These are phyloP conservation scores for Thelaira solivaga DNA, from an alignment of 2,888 invertebrate genomes.

Conservation along the genomic window DNA sequence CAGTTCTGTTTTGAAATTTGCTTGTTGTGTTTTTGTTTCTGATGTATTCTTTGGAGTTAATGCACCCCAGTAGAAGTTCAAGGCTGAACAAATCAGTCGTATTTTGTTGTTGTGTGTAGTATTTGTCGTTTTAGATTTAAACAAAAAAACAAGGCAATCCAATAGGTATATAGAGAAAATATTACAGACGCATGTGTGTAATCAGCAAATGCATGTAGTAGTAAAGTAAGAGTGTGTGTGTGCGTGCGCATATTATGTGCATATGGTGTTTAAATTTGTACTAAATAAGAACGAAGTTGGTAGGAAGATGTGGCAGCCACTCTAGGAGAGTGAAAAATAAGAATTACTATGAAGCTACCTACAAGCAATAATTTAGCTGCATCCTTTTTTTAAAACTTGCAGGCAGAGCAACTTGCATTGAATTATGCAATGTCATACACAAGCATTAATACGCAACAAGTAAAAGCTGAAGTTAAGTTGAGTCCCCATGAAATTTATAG, in stretches of 20 bases:
- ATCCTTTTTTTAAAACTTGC: neutral
- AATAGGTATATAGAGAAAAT: slow-evolving; percentile 12
- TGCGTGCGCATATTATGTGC: neutral
- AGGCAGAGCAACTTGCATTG: neutral
- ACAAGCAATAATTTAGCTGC: neutral
- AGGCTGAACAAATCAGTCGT: slow-evolving; percentile 76
- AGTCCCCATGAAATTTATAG: neutral
- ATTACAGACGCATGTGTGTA: neutral
- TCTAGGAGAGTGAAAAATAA: neutral
- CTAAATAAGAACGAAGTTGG: slow-evolving; percentile 7
- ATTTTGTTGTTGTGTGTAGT: slow-evolving; percentile 36
- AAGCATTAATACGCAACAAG: neutral
- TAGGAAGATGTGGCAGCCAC: neutral
- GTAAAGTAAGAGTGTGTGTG: neutral
- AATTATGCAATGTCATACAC: slow-evolving; percentile 19
- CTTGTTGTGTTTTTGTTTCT: slow-evolving; percentile 40
- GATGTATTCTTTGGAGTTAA: slow-evolving; percentile 71
- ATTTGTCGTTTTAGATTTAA: slow-evolving; percentile 43
- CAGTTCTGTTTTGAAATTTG: slow-evolving; percentile 51
- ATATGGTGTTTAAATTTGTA: neutral
- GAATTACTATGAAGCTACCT: neutral
- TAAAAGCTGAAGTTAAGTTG: neutral
- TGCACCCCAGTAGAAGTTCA: slow-evolving; percentile 77
- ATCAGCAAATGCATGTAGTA: too few relatives aligned
- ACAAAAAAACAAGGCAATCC: slow-evolving; percentile 32